Percentiles rank a stretch among this genome's conserved stretches.
These are phyloP conservation scores for Drosophila sordidapex DNA, from an alignment of 2,888 invertebrate genomes.

Conservation along the genomic window DNA sequence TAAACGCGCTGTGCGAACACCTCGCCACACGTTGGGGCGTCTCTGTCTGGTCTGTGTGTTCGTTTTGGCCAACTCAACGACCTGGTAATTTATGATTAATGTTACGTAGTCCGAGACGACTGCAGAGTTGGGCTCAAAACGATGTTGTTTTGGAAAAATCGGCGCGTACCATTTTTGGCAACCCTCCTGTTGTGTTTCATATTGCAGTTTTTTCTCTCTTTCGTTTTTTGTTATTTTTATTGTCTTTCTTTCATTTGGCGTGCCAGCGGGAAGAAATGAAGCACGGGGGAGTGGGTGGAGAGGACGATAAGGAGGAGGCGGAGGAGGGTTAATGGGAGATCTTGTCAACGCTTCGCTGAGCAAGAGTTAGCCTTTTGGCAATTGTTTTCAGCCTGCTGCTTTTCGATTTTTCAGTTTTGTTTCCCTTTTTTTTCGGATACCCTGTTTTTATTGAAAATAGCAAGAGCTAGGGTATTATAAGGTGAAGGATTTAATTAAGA, in stretches of 20 bases:
- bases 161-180: conserved; percentile 76
- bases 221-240: conserved; percentile 5
- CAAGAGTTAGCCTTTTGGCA: conserved; percentile 51
- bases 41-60: conserved; percentile 42
- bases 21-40: conserved; percentile 80
- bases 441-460: neutral
- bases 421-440: conserved; percentile 1
- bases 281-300: neutral
- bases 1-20: conserved; percentile 80
- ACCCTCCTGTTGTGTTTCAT: conserved; percentile 80
- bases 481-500: neutral
- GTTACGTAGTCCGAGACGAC: conserved; percentile 54
- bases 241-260: conserved; percentile 15
- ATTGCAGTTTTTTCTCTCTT: conserved; percentile 49
- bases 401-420: conserved; percentile 8
- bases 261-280: conserved; percentile 11
- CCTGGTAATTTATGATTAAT: conserved; percentile 83
- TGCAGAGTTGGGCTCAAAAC: conserved; percentile 38
- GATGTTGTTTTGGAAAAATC: conserved; percentile 65
- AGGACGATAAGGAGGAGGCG: conserved; percentile 3
- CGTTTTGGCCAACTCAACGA: conserved; percentile 75
- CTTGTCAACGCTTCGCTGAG: conserved; percentile 77
- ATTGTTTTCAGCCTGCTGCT: conserved; percentile 27
- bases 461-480: neutral
- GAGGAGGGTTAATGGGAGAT: conserved; percentile 27